Evolutionary conservation across 2,888 invertebrate genomes (phyloP).

Genomic region (Rosalia funebris): DNA sequence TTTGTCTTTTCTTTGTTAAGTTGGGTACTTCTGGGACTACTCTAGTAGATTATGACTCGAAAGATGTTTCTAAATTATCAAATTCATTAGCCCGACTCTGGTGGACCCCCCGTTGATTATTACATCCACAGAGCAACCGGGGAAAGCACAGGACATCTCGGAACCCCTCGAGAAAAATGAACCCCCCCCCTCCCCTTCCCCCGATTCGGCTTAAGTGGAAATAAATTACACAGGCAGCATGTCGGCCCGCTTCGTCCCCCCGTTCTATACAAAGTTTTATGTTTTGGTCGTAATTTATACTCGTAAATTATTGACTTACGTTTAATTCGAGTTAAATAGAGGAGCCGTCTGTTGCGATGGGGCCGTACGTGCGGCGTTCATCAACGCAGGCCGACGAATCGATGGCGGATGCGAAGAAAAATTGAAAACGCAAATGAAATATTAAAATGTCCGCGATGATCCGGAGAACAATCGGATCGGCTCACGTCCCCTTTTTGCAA

Average conservation of each 20-base stretch:
- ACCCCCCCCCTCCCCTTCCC: too few relatives aligned
- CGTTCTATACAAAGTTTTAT: slow-evolving; percentile 44
- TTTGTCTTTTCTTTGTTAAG: too few relatives aligned
- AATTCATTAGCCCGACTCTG: neutral
- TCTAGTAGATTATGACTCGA: too few relatives aligned
- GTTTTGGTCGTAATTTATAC: slow-evolving; percentile 44
- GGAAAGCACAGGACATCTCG: slow-evolving; percentile 3
- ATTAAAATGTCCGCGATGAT: slow-evolving; percentile 12
- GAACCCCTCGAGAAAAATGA: slow-evolving; percentile 12
- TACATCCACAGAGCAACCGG: slow-evolving; percentile 11
- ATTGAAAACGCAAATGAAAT: slow-evolving; percentile 24
- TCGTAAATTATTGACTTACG: slow-evolving; percentile 47
- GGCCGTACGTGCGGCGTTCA: slow-evolving; percentile 1
- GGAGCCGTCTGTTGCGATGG: slow-evolving; percentile 10
- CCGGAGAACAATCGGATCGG: slow-evolving; percentile 1
- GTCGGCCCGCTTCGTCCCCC: slow-evolving; percentile 13
- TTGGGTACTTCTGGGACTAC: too few relatives aligned
- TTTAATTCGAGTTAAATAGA: slow-evolving; percentile 39
- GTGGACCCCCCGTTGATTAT: slow-evolving; percentile 8
- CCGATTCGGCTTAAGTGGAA: slow-evolving; percentile 36
- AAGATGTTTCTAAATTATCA: too few relatives aligned
- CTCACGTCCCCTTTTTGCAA: slow-evolving; percentile 4
- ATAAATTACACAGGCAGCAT: slow-evolving; percentile 43
- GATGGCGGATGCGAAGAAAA: slow-evolving; percentile 12
- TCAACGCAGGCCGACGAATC: slow-evolving; percentile 8